These are phyloP conservation scores for Sinotaia quadrata DNA, from an alignment of 2,888 invertebrate genomes.

Conservation along the genomic window DNA sequence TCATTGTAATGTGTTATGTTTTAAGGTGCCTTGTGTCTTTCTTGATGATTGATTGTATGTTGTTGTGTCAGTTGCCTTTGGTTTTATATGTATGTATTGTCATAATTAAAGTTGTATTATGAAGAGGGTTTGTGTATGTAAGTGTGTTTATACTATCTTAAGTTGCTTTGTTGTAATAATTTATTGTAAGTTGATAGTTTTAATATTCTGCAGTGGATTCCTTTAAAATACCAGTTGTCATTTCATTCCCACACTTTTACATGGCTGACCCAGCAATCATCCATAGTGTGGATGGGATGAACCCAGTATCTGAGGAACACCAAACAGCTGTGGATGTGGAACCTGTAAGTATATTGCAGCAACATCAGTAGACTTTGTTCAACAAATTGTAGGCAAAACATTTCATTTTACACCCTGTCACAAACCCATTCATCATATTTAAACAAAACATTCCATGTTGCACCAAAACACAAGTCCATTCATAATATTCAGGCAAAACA, in stretches of 20 bases:
- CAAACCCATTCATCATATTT: no score
- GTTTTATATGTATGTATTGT: not conserved
- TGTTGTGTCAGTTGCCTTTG: not conserved
- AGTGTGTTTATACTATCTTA: not conserved
- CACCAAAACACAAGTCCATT: no score
- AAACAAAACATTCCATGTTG: no score
- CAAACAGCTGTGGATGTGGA: constrained; percentile 58
- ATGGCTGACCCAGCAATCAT: constrained; percentile 51
- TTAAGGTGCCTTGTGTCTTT: not conserved
- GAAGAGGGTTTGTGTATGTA: not conserved
- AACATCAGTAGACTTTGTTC: no score
- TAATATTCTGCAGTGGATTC: constrained; percentile 53
- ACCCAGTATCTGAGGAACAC: constrained; percentile 54
- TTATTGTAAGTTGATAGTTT: no score
- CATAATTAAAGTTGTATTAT: not conserved
- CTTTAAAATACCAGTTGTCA: constrained; percentile 58
- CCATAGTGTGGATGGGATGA: constrained; percentile 52
- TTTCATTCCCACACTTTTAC: constrained; percentile 67
- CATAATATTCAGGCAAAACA: no score
- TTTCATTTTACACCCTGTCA: no score
- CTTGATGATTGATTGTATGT: not conserved
- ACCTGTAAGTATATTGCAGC: constrained; percentile 66
- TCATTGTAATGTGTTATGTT: not conserved
- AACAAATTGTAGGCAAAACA: no score
- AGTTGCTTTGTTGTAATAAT: constrained; percentile 31